Base-by-base conservation (phyloP, 2,797 vertebrate species). In the Botia kubotai region DNA sequence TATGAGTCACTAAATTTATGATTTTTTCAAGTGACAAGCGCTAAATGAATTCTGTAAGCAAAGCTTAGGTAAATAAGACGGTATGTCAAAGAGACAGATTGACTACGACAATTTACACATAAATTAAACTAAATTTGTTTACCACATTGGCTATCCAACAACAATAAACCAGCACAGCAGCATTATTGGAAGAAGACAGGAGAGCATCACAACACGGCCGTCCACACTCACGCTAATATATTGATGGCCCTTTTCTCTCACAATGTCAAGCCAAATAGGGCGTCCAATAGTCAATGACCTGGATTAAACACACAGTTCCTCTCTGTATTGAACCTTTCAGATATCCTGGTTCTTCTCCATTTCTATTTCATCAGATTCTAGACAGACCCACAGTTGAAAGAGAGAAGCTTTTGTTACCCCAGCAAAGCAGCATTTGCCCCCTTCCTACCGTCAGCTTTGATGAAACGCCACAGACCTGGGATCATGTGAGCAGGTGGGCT, bases 11-110 rank as follows among this genome's bases (percentile, higher is more conserved):
- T 46, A 48, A 1, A 67, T n/a, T 6, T 50, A 48, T 68, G 6
- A 58, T 82, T 63, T 46, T 2, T 48, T 65, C 13, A 48, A 71
- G 46, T 46, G 65, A 48, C 53, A 33, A 13, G 19, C 16, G n/a
- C 13, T 46, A 17, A 33, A 55, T 65, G 5, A 65, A 76, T 43
- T 23, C 50, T 48, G 21, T 33, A 29, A 21, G 55, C 72, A 70
- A 78, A 60, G 66, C 63, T 66, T 33, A 69, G 75, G 63, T 55
- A 43, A 10, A 21, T 46, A 33, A 46, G 21, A 19, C 17, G 33
- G 43, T 5, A n/a, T 33, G 13, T 89, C 86, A 88, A 87, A 85
- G 84, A 84, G 83, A 89, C 86, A 89, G 87, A 91, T 86, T 90
- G 89, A 91, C 88, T 89, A 86, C 85, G 87, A 88, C 82, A 52